A percentile compares a stretch with the other conserved stretches of the same genome.
Evolutionary conservation across 53 echinoderm and acorn worm species (phyloP).

Genomic region (Hippasteria phrygiana): DNA sequence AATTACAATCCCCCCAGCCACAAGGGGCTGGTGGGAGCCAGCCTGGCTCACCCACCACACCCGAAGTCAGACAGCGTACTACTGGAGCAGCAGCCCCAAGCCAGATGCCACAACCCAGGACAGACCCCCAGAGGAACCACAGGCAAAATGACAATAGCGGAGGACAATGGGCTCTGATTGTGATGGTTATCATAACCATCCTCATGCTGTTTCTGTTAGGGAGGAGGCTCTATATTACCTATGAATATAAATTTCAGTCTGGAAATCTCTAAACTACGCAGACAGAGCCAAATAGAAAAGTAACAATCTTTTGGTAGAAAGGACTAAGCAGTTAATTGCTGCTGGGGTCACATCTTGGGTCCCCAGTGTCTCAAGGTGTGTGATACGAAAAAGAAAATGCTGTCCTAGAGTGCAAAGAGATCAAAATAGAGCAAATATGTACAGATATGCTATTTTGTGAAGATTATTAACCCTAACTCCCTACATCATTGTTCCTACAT

Average conservation of each 20-base stretch:
- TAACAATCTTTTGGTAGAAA: no score
- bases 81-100: slow-evolving; percentile 4
- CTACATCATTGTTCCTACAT: no score
- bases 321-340: no score
- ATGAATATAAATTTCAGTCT: slow-evolving; percentile 91
- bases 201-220: slow-evolving; percentile 75
- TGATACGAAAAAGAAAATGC: no score
- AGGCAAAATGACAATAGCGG: slow-evolving; percentile 28
- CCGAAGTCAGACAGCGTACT: slow-evolving; percentile 37
- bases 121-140: slow-evolving; percentile 27
- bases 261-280: slow-evolving; percentile 13
- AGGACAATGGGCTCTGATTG: slow-evolving; percentile 56
- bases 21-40: slow-evolving; percentile 1
- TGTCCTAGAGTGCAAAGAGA: no score
- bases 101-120: slow-evolving; percentile 53
- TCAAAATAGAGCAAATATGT: no score
- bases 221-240: slow-evolving; percentile 79
- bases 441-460: no score
- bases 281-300: neutral
- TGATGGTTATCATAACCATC: slow-evolving; percentile 75
- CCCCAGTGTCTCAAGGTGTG: no score
- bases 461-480: no score
- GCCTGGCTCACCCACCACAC: slow-evolving; percentile 18
- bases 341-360: no score
- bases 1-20: slow-evolving; percentile 32